Percentiles rank a stretch among this genome's conserved stretches.
Conservation (phyloP, 2,888 invertebrate genomes). For the Morpho helenor region DNA sequence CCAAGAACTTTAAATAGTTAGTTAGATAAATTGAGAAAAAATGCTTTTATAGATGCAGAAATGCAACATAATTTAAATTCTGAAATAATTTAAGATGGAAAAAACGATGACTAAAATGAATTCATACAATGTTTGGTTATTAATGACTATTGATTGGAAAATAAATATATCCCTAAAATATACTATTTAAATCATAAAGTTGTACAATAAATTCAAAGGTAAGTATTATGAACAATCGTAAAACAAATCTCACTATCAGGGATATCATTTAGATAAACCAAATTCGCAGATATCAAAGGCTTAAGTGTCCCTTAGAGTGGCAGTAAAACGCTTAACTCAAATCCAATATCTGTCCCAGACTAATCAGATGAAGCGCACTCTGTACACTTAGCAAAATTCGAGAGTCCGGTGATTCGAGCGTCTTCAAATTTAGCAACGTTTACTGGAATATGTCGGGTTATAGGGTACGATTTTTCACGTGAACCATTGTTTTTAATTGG, state of each 20-base stretch:
- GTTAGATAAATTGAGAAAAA: no score
- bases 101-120: no score
- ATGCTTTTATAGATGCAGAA: no score
- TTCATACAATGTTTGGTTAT: no score
- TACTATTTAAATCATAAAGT: no score
- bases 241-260: slow-evolving; percentile 1
- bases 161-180: no score
- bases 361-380: slow-evolving; percentile 51
- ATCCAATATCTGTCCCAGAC: slow-evolving; percentile 56
- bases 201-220: background rate
- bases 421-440: slow-evolving; percentile 34
- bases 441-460: slow-evolving; percentile 27
- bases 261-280: slow-evolving; percentile 4
- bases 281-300: slow-evolving; percentile 15
- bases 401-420: slow-evolving; percentile 42
- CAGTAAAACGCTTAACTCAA: slow-evolving; percentile 50
- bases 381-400: slow-evolving; percentile 47
- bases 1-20: no score
- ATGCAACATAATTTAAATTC: no score
- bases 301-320: slow-evolving; percentile 20
- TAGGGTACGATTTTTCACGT: slow-evolving; percentile 40
- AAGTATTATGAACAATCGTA: background rate
- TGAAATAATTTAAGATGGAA: no score
- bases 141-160: no score
- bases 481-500: slow-evolving; percentile 60